Conservation (phyloP, 2,113 vertebrate species). For the Rostratula benghalensis region DNA sequence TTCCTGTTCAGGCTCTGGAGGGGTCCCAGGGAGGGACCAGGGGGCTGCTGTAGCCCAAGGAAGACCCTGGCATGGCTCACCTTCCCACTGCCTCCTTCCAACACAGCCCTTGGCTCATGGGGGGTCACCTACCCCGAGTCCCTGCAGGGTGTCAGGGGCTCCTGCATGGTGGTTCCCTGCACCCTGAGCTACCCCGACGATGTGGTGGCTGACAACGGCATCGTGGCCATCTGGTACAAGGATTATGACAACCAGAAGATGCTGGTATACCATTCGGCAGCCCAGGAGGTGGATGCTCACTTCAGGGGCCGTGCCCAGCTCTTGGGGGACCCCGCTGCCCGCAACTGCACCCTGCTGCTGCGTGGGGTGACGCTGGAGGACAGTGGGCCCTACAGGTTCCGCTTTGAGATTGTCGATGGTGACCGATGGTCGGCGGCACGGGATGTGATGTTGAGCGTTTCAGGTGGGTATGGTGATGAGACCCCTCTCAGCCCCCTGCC, state of each 20-base stretch:
- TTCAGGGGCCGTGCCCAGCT: slow-evolving; percentile 49
- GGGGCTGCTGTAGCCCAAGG: no score
- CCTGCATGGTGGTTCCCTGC: slow-evolving; percentile 74
- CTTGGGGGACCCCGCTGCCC: background rate
- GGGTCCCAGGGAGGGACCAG: background rate
- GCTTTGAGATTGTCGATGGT: slow-evolving; percentile 65
- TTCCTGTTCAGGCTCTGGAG: background rate
- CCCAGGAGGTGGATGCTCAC: background rate
- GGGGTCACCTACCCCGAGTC: slow-evolving; percentile 17
- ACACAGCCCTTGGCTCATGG: slow-evolving; percentile 52
- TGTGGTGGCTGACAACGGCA: rapidly evolving
- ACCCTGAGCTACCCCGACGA: slow-evolving; percentile 53
- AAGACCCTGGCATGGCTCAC: rapidly evolving
- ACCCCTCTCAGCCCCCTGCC: rapidly evolving
- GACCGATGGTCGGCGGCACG: slow-evolving; percentile 56
- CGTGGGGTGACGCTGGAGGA: background rate
- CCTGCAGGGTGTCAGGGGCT: background rate
- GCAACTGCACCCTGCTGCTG: slow-evolving; percentile 65
- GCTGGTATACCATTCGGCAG: slow-evolving; percentile 17
- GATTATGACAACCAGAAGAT: background rate
- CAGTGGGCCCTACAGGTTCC: slow-evolving; percentile 65
- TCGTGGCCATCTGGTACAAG: slow-evolving; percentile 77
- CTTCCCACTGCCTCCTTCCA: background rate
- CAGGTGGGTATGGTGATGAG: rapidly evolving
- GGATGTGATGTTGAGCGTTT: background rate